Percentiles rank a stretch among this genome's conserved stretches.
phyloP scores from a whole-genome alignment of 2,113 vertebrate species.

The Vanacampus margaritifer region DNA sequence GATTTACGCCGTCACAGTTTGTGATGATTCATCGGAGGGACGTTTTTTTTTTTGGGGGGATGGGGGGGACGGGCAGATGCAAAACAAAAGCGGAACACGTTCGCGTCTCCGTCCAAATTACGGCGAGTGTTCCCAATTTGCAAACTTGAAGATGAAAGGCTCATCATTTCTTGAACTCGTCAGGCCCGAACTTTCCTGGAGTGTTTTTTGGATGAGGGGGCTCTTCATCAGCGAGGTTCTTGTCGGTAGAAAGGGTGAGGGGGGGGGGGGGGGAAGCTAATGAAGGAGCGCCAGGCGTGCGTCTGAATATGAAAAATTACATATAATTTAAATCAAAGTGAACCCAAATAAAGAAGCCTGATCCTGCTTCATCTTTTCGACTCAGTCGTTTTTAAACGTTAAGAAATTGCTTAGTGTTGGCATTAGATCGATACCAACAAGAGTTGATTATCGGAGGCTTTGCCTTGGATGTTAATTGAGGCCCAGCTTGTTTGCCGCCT shows the following conservation, averaged over 20 bases:
- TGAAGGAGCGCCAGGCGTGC: constrained; percentile 5
- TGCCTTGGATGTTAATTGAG: not conserved
- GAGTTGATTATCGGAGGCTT: not conserved
- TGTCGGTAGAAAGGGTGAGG: not conserved
- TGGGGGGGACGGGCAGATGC: constrained; percentile 22
- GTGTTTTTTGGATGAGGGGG: constrained; percentile 8
- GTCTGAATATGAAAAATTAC: not conserved
- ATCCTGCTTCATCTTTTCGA: not conserved
- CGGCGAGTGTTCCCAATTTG: constrained; percentile 23
- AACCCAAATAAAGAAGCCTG: not conserved
- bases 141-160: constrained; percentile 39
- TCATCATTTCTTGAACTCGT: constrained; percentile 23
- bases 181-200: constrained; percentile 26
- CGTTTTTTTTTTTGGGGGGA: constrained; percentile 51
- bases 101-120: constrained; percentile 19
- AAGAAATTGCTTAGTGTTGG: not conserved
- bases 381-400: not conserved
- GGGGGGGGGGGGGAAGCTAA: constrained; percentile 18
- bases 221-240: constrained; percentile 25
- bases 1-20: constrained; percentile 67
- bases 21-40: constrained; percentile 69
- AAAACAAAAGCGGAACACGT: constrained; percentile 22
- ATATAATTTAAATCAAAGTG: not conserved
- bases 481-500: not conserved
- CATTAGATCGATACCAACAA: not conserved